Conservation (phyloP, 2,888 invertebrate genomes). For the Mesopsocus fuscifrons region DNA sequence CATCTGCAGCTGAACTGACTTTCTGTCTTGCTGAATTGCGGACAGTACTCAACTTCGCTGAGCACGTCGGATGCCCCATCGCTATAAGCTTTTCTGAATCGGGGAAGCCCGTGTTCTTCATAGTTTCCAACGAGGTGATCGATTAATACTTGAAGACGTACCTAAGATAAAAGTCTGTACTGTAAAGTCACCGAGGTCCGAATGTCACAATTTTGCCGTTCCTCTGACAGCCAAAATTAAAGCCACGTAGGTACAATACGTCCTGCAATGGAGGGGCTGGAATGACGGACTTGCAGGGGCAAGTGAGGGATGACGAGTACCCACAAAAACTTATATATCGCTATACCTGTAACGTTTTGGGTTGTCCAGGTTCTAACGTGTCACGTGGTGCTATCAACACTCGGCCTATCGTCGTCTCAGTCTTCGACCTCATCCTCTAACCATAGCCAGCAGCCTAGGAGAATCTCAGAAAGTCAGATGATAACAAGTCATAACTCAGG, state of each 20-base stretch:
- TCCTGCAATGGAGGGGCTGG: too few species aligned
- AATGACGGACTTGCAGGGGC: too few species aligned
- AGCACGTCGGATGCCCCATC: neutral
- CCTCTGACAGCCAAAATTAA: too few species aligned
- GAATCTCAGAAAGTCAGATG: neutral
- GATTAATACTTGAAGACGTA: too few species aligned
- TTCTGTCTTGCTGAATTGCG: conserved; percentile 6
- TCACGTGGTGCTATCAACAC: neutral
- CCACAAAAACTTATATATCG: too few species aligned
- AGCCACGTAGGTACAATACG: too few species aligned
- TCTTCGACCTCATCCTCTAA: neutral
- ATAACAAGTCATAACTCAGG: neutral
- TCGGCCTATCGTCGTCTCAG: neutral
- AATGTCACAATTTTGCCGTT: too few species aligned
- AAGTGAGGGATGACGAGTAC: too few species aligned
- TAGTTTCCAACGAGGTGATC: neutral
- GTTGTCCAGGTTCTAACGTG: too few species aligned
- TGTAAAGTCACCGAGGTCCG: too few species aligned
- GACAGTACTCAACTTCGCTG: conserved; percentile 1
- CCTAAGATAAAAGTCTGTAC: too few species aligned
- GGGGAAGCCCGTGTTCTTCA: neutral
- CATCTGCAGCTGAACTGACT: neutral
- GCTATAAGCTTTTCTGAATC: neutral
- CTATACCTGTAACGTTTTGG: too few species aligned
- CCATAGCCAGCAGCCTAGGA: neutral